Evolutionary conservation across 2,797 vertebrate genomes (phyloP).

Genomic region (Eleutherodactylus coqui): DNA sequence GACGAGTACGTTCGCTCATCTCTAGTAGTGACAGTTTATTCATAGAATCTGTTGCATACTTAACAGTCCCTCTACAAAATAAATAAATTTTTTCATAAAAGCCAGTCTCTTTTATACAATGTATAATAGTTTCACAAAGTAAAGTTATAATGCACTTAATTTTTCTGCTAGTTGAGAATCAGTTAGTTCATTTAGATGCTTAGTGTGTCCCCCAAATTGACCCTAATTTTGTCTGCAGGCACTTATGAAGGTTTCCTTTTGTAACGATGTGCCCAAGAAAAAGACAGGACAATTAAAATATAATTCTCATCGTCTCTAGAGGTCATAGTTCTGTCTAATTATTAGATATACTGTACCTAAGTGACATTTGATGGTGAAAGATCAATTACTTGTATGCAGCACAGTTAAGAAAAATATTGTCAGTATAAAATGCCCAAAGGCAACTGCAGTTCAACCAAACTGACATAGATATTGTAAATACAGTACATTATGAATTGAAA

Average conservation of each 20-base stretch:
- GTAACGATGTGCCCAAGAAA: slow-evolving; percentile 35
- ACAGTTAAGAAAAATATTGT: slow-evolving; percentile 31
- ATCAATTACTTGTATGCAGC: slow-evolving; percentile 42
- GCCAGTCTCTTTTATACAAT: neutral
- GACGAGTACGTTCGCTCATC: too few species aligned
- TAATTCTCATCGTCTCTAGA: slow-evolving; percentile 28
- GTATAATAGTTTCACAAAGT: neutral
- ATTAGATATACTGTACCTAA: slow-evolving; percentile 31
- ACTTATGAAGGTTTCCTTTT: slow-evolving; percentile 26
- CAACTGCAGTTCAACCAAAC: neutral
- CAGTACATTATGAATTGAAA: too few species aligned
- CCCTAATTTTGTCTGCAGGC: slow-evolving; percentile 39
- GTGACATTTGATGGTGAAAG: slow-evolving; percentile 28
- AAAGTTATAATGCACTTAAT: neutral
- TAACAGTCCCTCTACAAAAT: too few species aligned
- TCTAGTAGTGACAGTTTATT: too few species aligned
- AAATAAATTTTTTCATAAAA: too few species aligned
- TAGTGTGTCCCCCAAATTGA: slow-evolving; percentile 25
- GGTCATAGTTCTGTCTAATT: slow-evolving; percentile 45
- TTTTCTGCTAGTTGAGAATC: neutral
- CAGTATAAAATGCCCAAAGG: neutral
- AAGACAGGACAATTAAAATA: slow-evolving; percentile 50
- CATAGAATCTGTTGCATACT: too few species aligned
- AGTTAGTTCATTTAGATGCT: slow-evolving; percentile 18
- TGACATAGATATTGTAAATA: slow-evolving; percentile 4